Conservation (phyloP, 2,113 vertebrate species). For the Thalassarche chlororhynchos region DNA sequence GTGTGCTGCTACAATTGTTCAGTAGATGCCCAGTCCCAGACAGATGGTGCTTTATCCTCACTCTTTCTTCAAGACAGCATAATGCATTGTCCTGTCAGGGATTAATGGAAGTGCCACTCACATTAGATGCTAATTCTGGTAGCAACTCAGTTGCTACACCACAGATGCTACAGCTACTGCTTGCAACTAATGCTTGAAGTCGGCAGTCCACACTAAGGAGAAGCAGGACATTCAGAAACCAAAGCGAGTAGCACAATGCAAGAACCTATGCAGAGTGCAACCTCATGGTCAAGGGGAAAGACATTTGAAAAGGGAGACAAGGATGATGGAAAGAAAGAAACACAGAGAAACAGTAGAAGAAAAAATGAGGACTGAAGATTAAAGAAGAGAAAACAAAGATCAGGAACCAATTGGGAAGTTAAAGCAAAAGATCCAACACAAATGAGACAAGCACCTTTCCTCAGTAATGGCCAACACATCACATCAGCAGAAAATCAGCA, state of each 20-base stretch:
- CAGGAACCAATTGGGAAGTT: not conserved
- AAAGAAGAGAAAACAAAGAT: not conserved
- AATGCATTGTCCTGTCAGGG: not conserved
- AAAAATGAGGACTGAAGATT: not conserved
- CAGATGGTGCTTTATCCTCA: constrained; percentile 38
- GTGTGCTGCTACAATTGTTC: not conserved
- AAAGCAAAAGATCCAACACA: not conserved
- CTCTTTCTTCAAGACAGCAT: not conserved
- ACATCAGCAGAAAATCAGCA: not conserved
- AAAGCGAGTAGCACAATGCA: not conserved
- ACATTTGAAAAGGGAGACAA: not conserved
- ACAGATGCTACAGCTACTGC: not conserved
- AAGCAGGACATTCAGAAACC: not conserved
- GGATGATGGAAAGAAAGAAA: not conserved
- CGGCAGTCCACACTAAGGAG: not conserved
- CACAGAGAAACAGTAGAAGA: not conserved
- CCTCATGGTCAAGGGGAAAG: not conserved
- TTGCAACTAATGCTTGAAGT: not conserved
- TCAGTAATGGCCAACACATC: not conserved
- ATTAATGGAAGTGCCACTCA: constrained; percentile 37
- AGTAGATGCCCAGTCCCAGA: not conserved
- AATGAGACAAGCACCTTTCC: not conserved
- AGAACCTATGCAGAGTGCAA: not conserved
- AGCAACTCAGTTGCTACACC: not conserved
- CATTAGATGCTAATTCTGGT: not conserved